Percentiles rank a stretch among this genome's conserved stretches.
phyloP scores from a whole-genome alignment of 2,888 invertebrate species.

The Dermolepida albohirtum region DNA sequence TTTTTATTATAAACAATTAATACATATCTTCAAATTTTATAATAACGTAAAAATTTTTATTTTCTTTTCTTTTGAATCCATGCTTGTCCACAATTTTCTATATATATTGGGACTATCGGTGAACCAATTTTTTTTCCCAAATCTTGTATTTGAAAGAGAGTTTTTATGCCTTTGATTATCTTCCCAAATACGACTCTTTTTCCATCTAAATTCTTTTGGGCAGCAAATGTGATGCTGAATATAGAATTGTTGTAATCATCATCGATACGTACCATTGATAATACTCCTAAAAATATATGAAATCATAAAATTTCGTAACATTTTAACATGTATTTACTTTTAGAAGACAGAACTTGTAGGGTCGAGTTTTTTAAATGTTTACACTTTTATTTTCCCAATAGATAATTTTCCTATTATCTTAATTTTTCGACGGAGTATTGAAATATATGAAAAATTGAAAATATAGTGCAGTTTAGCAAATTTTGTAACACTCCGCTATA shows the following conservation, averaged over 20 bases:
- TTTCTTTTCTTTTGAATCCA: not conserved
- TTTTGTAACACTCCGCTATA: too few relatives aligned
- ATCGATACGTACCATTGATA: slow-evolving; percentile 64
- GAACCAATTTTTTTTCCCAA: slow-evolving; percentile 60
- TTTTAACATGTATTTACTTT: too few relatives aligned
- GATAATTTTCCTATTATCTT: too few relatives aligned
- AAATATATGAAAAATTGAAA: too few relatives aligned
- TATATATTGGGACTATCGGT: slow-evolving; percentile 58
- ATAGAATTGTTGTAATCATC: slow-evolving; percentile 65
- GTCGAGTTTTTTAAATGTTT: too few relatives aligned
- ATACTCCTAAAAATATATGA: slow-evolving; percentile 60
- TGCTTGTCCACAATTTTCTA: slow-evolving; percentile 58
- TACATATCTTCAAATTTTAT: not conserved
- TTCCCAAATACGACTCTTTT: slow-evolving; percentile 68
- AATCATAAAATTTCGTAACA: too few relatives aligned
- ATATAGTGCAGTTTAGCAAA: too few relatives aligned
- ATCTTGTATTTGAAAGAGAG: slow-evolving; percentile 59
- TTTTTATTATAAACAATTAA: too few relatives aligned
- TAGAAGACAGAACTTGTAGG: too few relatives aligned
- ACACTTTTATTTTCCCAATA: too few relatives aligned
- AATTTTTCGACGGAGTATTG: too few relatives aligned
- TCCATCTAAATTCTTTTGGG: slow-evolving; percentile 63
- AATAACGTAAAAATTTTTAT: not conserved
- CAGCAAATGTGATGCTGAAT: slow-evolving; percentile 67
- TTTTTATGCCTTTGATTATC: slow-evolving; percentile 61